Evolutionary conservation across 2,888 invertebrate genomes (phyloP).

Genomic region (Nyleta sp.): DNA sequence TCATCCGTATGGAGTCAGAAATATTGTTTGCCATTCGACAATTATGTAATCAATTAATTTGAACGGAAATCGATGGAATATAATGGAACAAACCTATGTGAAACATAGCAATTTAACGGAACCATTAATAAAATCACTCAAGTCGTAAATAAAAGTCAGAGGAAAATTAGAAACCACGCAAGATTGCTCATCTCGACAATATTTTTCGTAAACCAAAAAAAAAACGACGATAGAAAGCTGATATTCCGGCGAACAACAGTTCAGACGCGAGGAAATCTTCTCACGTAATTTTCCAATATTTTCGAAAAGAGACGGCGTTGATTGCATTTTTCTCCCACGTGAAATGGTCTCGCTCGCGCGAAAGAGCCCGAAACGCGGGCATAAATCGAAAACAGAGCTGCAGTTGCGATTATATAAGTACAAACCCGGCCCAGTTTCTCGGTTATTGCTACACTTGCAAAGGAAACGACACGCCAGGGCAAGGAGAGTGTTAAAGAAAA

Average conservation of each 20-base stretch:
- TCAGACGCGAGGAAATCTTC: constrained; percentile 37
- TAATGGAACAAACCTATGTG: no score
- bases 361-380: constrained; percentile 37
- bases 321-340: constrained; percentile 45
- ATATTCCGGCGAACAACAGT: constrained; percentile 29
- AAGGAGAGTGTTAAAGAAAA: constrained; percentile 31
- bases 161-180: constrained; percentile 4
- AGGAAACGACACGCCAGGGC: constrained; percentile 21
- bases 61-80: no score
- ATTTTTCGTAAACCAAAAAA: constrained; percentile 19
- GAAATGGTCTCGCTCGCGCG: constrained; percentile 28
- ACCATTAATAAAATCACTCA: no score
- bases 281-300: constrained; percentile 60
- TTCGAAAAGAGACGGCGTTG: constrained; percentile 49
- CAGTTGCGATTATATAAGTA: constrained; percentile 48
- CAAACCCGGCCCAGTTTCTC: constrained; percentile 37
- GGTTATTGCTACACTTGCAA: constrained; percentile 37
- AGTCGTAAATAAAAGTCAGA: no score
- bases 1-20: no score
- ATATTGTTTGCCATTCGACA: no score
- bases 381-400: constrained; percentile 52
- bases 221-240: constrained; percentile 5
- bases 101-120: no score
- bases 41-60: no score
- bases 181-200: constrained; percentile 12